These are phyloP conservation scores for Hormiphora californensis DNA, from an alignment of 37 sponge, comb jelly and placozoan species.

Conservation along the genomic window DNA sequence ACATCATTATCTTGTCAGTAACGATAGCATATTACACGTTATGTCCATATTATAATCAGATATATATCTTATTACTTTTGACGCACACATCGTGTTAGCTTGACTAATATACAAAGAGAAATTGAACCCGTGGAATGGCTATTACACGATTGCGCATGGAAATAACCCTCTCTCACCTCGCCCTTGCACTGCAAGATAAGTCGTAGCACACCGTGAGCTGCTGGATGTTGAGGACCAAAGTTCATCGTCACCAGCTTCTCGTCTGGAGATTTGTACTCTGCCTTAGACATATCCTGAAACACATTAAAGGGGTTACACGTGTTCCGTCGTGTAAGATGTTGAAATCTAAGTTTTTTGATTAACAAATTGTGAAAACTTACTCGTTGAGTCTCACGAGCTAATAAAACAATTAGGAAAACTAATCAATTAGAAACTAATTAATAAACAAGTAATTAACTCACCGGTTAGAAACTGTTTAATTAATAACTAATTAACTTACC, in stretches of 20 bases:
- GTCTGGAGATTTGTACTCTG: conserved; percentile 50
- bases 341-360: not conserved
- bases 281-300: not conserved
- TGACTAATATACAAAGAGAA: too few species aligned
- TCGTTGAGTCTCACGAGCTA: not conserved
- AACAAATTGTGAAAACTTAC: not conserved
- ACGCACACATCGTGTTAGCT: too few species aligned
- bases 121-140: too few species aligned
- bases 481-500: not conserved
- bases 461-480: not conserved
- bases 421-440: not conserved
- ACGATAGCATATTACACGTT: too few species aligned
- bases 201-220: conserved; percentile 96
- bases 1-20: too few species aligned
- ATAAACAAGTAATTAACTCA: not conserved
- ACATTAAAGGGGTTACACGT: not conserved
- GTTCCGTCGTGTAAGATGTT: not conserved
- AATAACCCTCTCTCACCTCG: conserved; percentile 66
- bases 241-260: conserved; percentile 75
- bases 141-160: too few species aligned
- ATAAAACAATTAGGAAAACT: not conserved
- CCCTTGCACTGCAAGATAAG: conserved; percentile 83
- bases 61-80: too few species aligned
- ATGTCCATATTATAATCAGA: too few species aligned
- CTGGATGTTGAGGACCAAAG: conserved; percentile 99